phyloP scores from a whole-genome alignment of 1,140 invertebrate species.

The Drosophila neocordata region DNA sequence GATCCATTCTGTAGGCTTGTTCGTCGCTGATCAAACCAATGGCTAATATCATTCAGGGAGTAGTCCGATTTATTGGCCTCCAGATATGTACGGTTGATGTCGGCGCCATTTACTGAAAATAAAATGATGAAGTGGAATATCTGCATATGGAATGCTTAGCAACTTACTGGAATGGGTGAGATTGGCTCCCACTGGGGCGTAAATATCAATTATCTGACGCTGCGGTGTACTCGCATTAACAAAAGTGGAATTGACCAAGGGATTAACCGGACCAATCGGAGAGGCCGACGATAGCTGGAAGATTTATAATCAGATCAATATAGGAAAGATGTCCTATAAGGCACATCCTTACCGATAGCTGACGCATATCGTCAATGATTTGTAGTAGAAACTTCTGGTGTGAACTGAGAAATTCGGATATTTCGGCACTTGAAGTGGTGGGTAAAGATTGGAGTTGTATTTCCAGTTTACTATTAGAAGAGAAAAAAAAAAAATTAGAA shows the following conservation, averaged over 20 bases:
- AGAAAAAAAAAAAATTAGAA: not conserved
- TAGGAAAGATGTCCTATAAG: not conserved
- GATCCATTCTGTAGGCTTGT: slow-evolving; percentile 35
- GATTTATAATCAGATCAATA: not conserved
- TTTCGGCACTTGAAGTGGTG: slow-evolving; percentile 58
- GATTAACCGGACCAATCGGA: not conserved
- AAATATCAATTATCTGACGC: slow-evolving; percentile 53
- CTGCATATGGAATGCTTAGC: not conserved
- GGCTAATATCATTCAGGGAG: slow-evolving; percentile 73
- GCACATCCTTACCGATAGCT: slow-evolving; percentile 62
- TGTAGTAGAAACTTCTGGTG: slow-evolving; percentile 72
- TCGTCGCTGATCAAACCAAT: slow-evolving; percentile 76
- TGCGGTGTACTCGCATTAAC: slow-evolving; percentile 64
- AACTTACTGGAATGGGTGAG: slow-evolving; percentile 75
- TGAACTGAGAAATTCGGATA: slow-evolving; percentile 65
- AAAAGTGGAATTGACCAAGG: slow-evolving; percentile 61
- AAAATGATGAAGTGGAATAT: not conserved
- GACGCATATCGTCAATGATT: slow-evolving; percentile 78
- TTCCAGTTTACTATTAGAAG: slow-evolving; percentile 76
- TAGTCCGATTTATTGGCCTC: slow-evolving; percentile 81
- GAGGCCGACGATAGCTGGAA: slow-evolving; percentile 15
- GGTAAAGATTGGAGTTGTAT: slow-evolving; percentile 55
- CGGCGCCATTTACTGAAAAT: slow-evolving; percentile 73
- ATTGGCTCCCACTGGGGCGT: slow-evolving; percentile 62
- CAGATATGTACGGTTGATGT: slow-evolving; percentile 77